Percentiles rank a stretch among this genome's conserved stretches.
phyloP scores from a whole-genome alignment of 2,888 invertebrate genomes.

The Panorpa germanica region DNA sequence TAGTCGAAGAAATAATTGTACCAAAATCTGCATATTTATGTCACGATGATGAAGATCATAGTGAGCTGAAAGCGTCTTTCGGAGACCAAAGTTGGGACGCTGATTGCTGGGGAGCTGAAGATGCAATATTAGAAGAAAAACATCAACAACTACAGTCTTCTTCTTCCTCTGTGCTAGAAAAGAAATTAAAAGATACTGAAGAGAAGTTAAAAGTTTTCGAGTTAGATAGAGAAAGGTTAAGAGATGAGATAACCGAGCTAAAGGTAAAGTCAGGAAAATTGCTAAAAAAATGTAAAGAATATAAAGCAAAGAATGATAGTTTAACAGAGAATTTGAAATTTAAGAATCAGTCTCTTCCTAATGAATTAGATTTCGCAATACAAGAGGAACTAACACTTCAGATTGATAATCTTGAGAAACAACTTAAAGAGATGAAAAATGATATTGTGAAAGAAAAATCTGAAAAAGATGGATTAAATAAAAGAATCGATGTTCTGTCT shows the following conservation, averaged over 20 bases:
- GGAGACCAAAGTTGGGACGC: conserved; percentile 42
- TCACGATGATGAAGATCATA: conserved; percentile 17
- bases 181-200: conserved; percentile 33
- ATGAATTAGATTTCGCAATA: conserved; percentile 55
- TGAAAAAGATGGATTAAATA: conserved; percentile 48
- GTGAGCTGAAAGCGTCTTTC: conserved; percentile 13
- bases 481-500: conserved; percentile 53
- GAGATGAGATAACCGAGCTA: conserved; percentile 39
- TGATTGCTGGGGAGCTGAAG: conserved; percentile 35
- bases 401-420: conserved; percentile 42
- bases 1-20: conserved; percentile 25
- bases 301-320: conserved; percentile 48
- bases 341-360: too few species aligned
- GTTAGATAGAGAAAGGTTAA: conserved; percentile 32
- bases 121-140: conserved; percentile 28
- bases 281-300: conserved; percentile 66
- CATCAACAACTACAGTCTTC: conserved; percentile 19
- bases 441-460: conserved; percentile 37
- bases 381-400: conserved; percentile 63
- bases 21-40: conserved; percentile 35
- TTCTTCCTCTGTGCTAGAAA: conserved; percentile 18
- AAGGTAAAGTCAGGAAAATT: conserved; percentile 60
- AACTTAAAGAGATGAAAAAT: conserved; percentile 33
- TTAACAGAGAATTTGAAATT: conserved; percentile 32
- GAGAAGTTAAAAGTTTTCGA: conserved; percentile 37